Percentiles rank a stretch among this genome's conserved stretches.
These are phyloP conservation scores for Tenualosa thibaudeaui DNA, from an alignment of 2,797 vertebrate genomes.

Conservation along the genomic window DNA sequence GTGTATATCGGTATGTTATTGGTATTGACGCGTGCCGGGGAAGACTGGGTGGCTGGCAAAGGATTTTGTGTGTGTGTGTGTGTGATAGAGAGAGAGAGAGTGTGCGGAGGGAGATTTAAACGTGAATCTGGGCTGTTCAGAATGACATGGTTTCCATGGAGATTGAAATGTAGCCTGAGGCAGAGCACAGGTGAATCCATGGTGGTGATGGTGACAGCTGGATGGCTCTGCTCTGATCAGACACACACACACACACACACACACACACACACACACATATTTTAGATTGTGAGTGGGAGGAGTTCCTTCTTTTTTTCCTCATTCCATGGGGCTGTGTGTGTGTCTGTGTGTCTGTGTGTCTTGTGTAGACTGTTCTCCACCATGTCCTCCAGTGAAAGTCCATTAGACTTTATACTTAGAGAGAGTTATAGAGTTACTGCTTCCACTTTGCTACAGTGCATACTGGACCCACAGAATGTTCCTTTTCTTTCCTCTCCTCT, in stretches of 20 bases:
- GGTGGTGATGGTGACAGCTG: constrained; percentile 12
- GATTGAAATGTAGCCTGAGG: constrained; percentile 16
- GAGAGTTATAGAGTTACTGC: too few relatives aligned
- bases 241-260: background rate
- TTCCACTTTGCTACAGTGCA: too few relatives aligned
- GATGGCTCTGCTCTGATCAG: constrained; percentile 7
- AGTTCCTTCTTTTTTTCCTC: too few relatives aligned
- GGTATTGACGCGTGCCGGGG: too few relatives aligned
- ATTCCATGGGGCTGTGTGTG: background rate
- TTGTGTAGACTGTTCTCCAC: background rate
- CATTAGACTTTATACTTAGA: too few relatives aligned
- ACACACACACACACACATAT: background rate
- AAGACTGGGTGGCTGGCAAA: background rate
- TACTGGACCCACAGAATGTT: too few relatives aligned
- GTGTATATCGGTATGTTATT: too few relatives aligned
- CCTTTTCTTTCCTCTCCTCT: background rate
- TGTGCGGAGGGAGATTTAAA: background rate
- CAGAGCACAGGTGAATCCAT: background rate
- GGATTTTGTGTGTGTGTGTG: background rate
- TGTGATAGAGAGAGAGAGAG: background rate
- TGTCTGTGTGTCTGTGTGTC: background rate
- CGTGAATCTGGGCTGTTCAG: background rate
- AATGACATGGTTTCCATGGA: constrained; percentile 17
- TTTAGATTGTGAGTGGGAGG: background rate
- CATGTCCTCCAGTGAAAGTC: background rate